Base-by-base conservation (phyloP, 2,888 invertebrate species). In the Pollenia angustigena region DNA sequence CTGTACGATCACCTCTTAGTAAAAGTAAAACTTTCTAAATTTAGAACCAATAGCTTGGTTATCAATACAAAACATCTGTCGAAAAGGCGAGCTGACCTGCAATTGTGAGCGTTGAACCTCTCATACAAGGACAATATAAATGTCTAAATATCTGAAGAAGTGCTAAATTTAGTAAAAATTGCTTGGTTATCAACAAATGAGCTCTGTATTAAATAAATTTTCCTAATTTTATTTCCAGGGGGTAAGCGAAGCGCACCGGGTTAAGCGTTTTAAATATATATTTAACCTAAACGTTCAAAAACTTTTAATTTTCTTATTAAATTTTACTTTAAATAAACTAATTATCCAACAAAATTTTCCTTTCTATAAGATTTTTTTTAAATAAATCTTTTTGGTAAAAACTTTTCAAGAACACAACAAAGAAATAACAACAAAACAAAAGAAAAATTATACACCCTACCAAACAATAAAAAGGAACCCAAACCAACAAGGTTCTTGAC, bases 401-500 rank as follows among this genome's bases (percentile, higher is more conserved):
- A 68, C 9, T 16, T 50, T 32, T 32, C 6, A 32, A 32, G 32
- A 44, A 62, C 44, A 14, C 18, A 71, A 42, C 9, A 78, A 72
- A 66, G 52, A 16, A 72, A 12, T 68, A 18, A 18, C 18, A 18
- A 18, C 32, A 32, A 32, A 32, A 32, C 32, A 32, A 32, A 6
- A 32, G 32, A 32, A 32, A 32, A 32, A 32, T 4, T 6, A 32
- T 32, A 32, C 12, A 1, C 40, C 11, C n/a, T 46, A 74, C 48
- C 7, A 18, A 50, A 48, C 6, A 48, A 48, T 11, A 56, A 58
- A 32, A 32, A 58, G 23, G 23, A 58, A 48, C 23, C 8, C 40
- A 32, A 32, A 50, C 16, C 16, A 62, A 40, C 62, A 76, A 86
- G 84, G 64, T 81, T 83, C 60, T 87, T 87, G 86, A 87, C 86